A percentile compares a stretch with the other conserved stretches of the same genome.
phyloP scores from a whole-genome alignment of 2,888 invertebrate genomes.

The Pseudeuparius sepicola region DNA sequence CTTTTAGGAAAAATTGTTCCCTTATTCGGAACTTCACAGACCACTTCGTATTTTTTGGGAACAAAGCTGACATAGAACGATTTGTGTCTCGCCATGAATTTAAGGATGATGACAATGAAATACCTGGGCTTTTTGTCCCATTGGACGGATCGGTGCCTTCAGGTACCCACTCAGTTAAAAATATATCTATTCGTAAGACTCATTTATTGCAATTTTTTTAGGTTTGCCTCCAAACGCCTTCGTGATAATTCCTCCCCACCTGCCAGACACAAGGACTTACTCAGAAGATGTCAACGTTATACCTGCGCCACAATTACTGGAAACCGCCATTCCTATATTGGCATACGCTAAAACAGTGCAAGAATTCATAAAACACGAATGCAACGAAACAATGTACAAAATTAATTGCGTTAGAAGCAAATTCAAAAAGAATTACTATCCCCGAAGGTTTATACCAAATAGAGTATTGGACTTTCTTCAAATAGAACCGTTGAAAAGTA shows the following conservation, averaged over 20 bases:
- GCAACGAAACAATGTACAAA: conserved; percentile 32
- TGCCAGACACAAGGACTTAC: conserved; percentile 23
- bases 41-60: conserved; percentile 33
- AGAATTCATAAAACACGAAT: conserved; percentile 27
- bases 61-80: conserved; percentile 22
- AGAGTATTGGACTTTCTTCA: too few species aligned
- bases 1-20: too few species aligned
- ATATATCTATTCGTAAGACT: too few species aligned
- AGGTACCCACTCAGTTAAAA: too few species aligned
- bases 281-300: conserved; percentile 27
- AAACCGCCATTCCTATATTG: conserved; percentile 33
- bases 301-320: conserved; percentile 34
- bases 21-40: too few species aligned
- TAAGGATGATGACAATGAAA: conserved; percentile 12
- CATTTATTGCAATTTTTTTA: too few species aligned
- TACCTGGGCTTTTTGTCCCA: conserved; percentile 25
- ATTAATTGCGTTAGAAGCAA: conserved; percentile 29
- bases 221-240: conserved; percentile 32
- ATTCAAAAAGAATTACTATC: conserved; percentile 11
- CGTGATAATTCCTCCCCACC: conserved; percentile 31
- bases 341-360: conserved; percentile 27
- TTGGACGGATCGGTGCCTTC: conserved; percentile 28
- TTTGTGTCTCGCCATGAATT: conserved; percentile 19
- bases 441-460: too few species aligned
- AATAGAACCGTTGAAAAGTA: conserved; percentile 30